Evolutionary conservation across 2,113 vertebrate species (phyloP).

Genomic region (Carollia perspicillata): DNA sequence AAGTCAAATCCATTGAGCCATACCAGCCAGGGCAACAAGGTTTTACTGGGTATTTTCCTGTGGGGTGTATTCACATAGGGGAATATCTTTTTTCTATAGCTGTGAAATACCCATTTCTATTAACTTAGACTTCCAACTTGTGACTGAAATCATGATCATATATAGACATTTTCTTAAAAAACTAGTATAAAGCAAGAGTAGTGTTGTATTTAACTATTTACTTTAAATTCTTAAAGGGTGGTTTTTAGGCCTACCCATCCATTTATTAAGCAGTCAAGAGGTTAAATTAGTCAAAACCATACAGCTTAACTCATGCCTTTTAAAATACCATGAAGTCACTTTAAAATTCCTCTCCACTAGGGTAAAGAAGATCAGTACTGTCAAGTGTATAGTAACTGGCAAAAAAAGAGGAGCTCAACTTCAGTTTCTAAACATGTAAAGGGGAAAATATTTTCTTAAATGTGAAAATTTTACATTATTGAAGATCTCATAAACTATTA

Average conservation of each 20-base stretch:
- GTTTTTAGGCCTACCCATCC: not conserved
- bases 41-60: not conserved
- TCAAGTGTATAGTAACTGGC: not conserved
- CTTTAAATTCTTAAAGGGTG: not conserved
- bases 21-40: not conserved
- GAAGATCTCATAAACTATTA: not conserved
- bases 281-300: not conserved
- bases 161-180: constrained; percentile 10
- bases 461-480: not conserved
- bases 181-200: not conserved
- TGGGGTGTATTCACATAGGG: not conserved
- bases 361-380: not conserved
- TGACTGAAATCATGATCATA: not conserved
- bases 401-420: not conserved
- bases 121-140: not conserved
- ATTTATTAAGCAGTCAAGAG: not conserved
- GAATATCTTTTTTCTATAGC: not conserved
- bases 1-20: no score
- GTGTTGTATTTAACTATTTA: not conserved
- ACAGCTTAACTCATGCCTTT: not conserved
- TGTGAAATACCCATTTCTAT: not conserved
- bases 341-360: not conserved
- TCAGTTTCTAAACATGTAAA: not conserved
- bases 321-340: not conserved
- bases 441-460: not conserved